A percentile compares a stretch with the other conserved stretches of the same genome.
Conservation (phyloP, 2,888 invertebrate genomes). For the Acrobasis consociella region DNA sequence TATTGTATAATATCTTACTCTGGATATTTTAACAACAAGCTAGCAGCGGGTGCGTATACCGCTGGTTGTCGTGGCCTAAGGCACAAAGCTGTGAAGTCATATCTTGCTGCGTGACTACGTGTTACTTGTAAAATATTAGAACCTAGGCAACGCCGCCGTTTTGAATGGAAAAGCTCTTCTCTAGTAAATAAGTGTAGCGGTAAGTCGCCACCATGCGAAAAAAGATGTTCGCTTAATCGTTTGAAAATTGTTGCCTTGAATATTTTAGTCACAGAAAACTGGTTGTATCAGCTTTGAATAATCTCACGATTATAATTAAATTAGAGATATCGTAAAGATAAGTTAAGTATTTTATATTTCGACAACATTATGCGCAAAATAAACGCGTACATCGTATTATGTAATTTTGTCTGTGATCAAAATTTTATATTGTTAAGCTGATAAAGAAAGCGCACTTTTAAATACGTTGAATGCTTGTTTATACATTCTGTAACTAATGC, state of each 20-base stretch:
- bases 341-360: slow-evolving; percentile 76
- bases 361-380: slow-evolving; percentile 67
- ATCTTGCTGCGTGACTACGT: slow-evolving; percentile 37
- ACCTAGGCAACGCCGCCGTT: slow-evolving; percentile 38
- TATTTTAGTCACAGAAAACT: slow-evolving; percentile 66
- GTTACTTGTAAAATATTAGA: slow-evolving; percentile 38
- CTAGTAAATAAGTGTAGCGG: slow-evolving; percentile 39
- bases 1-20: too few relatives aligned
- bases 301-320: slow-evolving; percentile 63
- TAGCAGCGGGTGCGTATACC: too few relatives aligned
- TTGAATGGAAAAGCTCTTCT: slow-evolving; percentile 35
- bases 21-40: too few relatives aligned
- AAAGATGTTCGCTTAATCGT: slow-evolving; percentile 57
- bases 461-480: slow-evolving; percentile 44
- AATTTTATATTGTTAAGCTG: slow-evolving; percentile 80
- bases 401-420: slow-evolving; percentile 82
- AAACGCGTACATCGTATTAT: slow-evolving; percentile 69
- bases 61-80: too few relatives aligned
- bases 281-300: slow-evolving; percentile 75
- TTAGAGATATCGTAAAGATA: slow-evolving; percentile 67
- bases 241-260: slow-evolving; percentile 71
- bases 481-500: slow-evolving; percentile 50
- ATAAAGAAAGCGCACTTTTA: slow-evolving; percentile 63
- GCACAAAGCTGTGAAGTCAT: slow-evolving; percentile 30
- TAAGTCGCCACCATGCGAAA: slow-evolving; percentile 52